Evolutionary conservation across 64 coral and sea anemone species (phyloP).

Genomic region (Stichodactyla mertensii): DNA sequence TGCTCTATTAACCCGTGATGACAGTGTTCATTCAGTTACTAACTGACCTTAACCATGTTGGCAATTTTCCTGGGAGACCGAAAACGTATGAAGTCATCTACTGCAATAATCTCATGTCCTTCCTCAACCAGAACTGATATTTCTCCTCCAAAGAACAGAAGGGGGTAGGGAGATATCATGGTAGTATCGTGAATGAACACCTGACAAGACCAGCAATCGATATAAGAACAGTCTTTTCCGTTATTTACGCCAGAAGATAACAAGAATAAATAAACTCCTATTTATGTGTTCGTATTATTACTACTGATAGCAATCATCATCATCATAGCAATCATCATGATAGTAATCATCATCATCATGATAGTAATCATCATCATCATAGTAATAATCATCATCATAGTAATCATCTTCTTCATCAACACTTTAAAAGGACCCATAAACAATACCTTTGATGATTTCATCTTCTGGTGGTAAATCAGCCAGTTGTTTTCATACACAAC

Average conservation of each 20-base stretch:
- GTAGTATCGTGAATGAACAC: constrained; percentile 63
- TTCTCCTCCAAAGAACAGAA: constrained; percentile 95
- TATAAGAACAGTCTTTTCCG: background rate
- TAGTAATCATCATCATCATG: background rate
- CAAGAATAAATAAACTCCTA: too few species aligned
- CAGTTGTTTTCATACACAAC: constrained; percentile 76
- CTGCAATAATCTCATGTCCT: constrained; percentile 67
- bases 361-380: background rate
- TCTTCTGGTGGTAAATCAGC: constrained; percentile 89
- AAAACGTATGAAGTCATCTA: constrained; percentile 92
- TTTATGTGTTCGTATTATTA: too few species aligned
- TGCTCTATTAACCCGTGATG: too few species aligned
- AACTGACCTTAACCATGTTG: constrained; percentile 75
- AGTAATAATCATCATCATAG: background rate
- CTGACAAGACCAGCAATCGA: background rate
- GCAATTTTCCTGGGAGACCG: constrained; percentile 83
- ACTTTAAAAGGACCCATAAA: background rate
- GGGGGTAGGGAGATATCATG: constrained; percentile 79
- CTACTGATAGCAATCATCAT: background rate
- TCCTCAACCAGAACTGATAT: constrained; percentile 73
- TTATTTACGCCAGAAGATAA: too few species aligned
- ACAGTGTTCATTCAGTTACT: background rate
- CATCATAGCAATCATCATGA: background rate
- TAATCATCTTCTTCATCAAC: background rate
- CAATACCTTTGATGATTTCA: constrained; percentile 85